phyloP scores from a whole-genome alignment of 2,113 vertebrate genomes.

The Elachura formosa region DNA sequence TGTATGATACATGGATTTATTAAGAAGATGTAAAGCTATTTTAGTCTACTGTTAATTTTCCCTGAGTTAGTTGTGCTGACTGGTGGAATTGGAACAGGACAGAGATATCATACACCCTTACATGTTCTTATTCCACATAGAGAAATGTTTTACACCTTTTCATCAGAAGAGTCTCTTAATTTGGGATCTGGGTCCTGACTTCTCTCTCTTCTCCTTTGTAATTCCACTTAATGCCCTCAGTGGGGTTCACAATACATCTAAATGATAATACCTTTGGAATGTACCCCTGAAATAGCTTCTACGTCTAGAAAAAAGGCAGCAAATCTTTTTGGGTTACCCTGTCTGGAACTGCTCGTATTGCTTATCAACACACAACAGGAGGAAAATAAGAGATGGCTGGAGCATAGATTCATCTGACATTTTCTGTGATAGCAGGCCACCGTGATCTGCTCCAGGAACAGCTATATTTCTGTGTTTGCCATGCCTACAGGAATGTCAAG shows the following conservation, averaged over 20 bases:
- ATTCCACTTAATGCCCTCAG: neutral
- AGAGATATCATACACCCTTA: neutral
- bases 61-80: neutral
- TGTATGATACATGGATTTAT: neutral
- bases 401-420: neutral
- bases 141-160: neutral
- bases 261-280: neutral
- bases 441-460: neutral
- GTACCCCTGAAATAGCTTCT: neutral
- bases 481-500: neutral
- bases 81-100: neutral
- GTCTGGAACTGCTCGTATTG: neutral
- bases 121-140: rapidly evolving
- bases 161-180: neutral
- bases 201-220: neutral
- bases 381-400: neutral
- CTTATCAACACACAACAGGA: neutral
- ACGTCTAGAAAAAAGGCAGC: neutral
- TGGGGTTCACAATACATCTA: neutral
- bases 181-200: neutral
- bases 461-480: neutral
- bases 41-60: neutral
- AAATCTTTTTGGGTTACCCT: neutral
- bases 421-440: neutral
- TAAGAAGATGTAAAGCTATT: neutral